Base-by-base conservation (phyloP, 1,140 invertebrate species). In the Phymastichus coffea region DNA sequence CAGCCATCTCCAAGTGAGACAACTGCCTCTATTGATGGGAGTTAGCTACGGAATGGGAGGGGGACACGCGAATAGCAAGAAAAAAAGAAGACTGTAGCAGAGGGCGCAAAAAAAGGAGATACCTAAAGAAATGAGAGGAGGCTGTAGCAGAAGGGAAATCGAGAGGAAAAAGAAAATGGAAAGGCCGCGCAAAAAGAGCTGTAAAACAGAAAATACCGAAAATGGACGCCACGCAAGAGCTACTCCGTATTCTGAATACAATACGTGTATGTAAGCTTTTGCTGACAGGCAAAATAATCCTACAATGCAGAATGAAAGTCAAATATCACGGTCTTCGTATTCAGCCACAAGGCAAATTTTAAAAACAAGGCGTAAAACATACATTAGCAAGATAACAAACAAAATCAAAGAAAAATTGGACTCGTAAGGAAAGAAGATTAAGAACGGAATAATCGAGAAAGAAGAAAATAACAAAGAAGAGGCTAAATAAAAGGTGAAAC, bases 101-200 rank as follows among this genome's bases (percentile, higher is more conserved):
- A 35, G 19, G n/a, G 7, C 9, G 14, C 23, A 14, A 14, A 38
- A 12, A 12, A 20, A n/a, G n/a, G n/a, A n/a, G n/a, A n/a, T n/a
- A n/a, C 41, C 25, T 9, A 25, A 26, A 37, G 49, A 53, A 53
- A 53, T 53, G n/a, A 53, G 49, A 53, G 25, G 23, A 49, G 47
- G n/a, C n/a, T n/a, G n/a, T n/a, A n/a, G n/a, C n/a, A 53, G 14
- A 53, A 53, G 48, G 48, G 48, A 51, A 51, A 51, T 51, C 25
- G 48, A 51, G 48, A 37, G 33, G 48, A 51, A 38, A 15, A 51
- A 51, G 46, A 51, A 51, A 38, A 51, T 51, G 33, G 38, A 38
- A 51, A 22, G 17, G 20, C 15, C 3, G 9, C 26, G 12, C 8
- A 26, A 46, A 10, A 15, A 46, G 7, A 9, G 23, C n/a, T 28